Conservation (phyloP, 2,113 vertebrate genomes). For the Ramphastos sulfuratus region DNA sequence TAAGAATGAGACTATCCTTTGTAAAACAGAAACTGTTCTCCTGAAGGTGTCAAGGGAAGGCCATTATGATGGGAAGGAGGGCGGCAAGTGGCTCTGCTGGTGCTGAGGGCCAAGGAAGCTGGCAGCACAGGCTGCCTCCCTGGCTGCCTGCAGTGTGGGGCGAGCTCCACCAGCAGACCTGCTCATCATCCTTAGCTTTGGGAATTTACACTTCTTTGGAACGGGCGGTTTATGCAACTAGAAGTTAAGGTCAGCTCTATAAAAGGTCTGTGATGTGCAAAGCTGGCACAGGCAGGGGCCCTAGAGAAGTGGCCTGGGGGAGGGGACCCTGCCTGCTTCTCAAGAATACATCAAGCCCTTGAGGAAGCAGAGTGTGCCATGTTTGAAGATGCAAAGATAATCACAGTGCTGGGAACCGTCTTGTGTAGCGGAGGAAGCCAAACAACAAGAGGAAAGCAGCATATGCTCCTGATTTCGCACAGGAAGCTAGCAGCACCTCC, state of each 20-base stretch:
- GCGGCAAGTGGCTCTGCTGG: background rate
- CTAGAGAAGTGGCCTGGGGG: slow-evolving; percentile 61
- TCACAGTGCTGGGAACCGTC: slow-evolving; percentile 98
- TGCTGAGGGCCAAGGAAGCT: background rate
- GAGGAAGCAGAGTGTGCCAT: slow-evolving; percentile 98
- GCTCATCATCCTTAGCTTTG: accelerated
- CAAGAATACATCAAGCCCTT: slow-evolving; percentile 98
- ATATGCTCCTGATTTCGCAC: slow-evolving; percentile 97
- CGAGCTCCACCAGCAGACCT: accelerated
- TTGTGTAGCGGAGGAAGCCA: slow-evolving; percentile 95
- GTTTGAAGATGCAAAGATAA: slow-evolving; percentile 99
- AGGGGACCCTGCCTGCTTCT: slow-evolving; percentile 67
- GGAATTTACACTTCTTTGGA: background rate
- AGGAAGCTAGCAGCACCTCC: slow-evolving; percentile 97
- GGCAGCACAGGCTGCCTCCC: background rate
- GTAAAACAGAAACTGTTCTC: slow-evolving; percentile 2
- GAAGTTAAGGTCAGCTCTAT: slow-evolving; percentile 42
- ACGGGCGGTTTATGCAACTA: background rate
- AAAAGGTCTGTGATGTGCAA: slow-evolving; percentile 52
- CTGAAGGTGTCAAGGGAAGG: background rate
- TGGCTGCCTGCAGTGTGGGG: background rate
- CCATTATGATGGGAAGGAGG: background rate
- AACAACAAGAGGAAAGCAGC: slow-evolving; percentile 99
- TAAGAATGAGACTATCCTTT: background rate
- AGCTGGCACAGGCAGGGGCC: slow-evolving; percentile 18